Percentiles rank a stretch among this genome's conserved stretches.
These are phyloP conservation scores for Dryocosmus kuriphilus DNA, from an alignment of 2,888 invertebrate genomes.

Conservation along the genomic window DNA sequence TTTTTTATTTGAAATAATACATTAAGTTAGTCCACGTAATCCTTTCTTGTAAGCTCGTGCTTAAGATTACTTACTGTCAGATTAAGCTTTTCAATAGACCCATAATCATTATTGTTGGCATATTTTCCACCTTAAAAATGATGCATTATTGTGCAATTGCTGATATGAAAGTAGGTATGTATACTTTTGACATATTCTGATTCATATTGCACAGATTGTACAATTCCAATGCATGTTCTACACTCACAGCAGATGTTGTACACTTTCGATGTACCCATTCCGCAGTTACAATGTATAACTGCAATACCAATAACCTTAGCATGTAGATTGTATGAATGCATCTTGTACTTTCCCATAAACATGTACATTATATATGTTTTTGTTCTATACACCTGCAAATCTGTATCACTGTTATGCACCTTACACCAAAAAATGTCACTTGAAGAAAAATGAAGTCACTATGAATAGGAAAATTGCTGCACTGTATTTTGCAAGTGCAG, in stretches of 20 bases:
- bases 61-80: too few species aligned
- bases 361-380: conserved; percentile 5
- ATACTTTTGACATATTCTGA: conserved; percentile 22
- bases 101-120: neutral
- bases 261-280: conserved; percentile 29
- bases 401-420: neutral
- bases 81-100: too few species aligned
- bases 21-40: too few species aligned
- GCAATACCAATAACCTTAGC: conserved; percentile 25
- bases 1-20: too few species aligned
- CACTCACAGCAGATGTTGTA: conserved; percentile 37
- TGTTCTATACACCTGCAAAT: neutral
- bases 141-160: conserved; percentile 16
- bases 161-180: neutral
- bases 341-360: conserved; percentile 30
- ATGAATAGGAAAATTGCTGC: neutral
- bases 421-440: neutral
- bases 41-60: too few species aligned
- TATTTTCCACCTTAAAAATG: neutral
- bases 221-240: conserved; percentile 24
- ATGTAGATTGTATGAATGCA: conserved; percentile 18
- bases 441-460: neutral
- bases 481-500: neutral
- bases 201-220: conserved; percentile 18
- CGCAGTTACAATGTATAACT: conserved; percentile 30